phyloP scores from a whole-genome alignment of 1,140 invertebrate species.

The Linepithema humile region DNA sequence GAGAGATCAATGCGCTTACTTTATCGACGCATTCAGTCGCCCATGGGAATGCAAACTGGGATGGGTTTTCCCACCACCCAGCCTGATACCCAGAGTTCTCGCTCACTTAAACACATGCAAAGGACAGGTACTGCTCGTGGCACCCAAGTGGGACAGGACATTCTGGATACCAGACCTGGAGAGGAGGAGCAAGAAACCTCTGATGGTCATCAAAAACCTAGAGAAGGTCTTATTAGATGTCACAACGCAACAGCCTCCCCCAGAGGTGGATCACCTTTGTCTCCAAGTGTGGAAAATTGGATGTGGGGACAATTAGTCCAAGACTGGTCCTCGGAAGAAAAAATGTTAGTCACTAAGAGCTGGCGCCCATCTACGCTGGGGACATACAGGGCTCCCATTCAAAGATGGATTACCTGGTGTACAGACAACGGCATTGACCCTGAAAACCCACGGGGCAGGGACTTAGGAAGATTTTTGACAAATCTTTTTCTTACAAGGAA shows the following conservation, averaged over 20 bases:
- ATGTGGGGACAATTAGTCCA: not conserved
- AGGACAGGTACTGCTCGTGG: not conserved
- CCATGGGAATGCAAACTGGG: not conserved
- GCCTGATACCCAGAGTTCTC: not conserved
- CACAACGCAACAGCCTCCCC: not conserved
- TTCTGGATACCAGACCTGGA: not conserved
- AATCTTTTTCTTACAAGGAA: not conserved
- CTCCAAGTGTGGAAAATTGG: not conserved
- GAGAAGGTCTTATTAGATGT: not conserved
- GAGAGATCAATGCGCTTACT: not conserved
- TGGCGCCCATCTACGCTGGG: not conserved
- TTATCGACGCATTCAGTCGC: not conserved
- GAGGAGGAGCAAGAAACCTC: not conserved
- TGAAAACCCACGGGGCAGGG: not conserved
- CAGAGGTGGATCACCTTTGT: not conserved
- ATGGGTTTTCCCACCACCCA: not conserved
- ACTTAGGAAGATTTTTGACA: not conserved
- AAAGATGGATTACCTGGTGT: not conserved
- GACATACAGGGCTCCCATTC: not conserved
- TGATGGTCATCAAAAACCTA: not conserved
- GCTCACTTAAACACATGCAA: not conserved
- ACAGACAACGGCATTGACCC: not conserved
- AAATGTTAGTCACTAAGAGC: not conserved
- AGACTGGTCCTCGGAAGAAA: not conserved
- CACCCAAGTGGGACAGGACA: not conserved